These are phyloP conservation scores for Felis catus DNA, from an alignment of 2,113 vertebrate genomes.

Conservation along the genomic window F.catus_Fca126_mat1.0 CM031415.1:196956501-196957000, in stretches of 20 bases:
- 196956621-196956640: neutral
- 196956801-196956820: neutral
- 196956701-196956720: neutral
- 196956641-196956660: neutral
- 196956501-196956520: neutral
- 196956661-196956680: neutral
- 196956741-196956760: neutral
- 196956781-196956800: neutral
- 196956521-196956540: neutral
- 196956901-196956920: neutral
- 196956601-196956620: neutral
- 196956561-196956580: rapidly evolving
- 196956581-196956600: rapidly evolving
- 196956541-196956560: neutral
- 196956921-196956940: neutral
- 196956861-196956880: neutral
- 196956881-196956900: neutral
- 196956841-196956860: neutral
- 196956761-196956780: neutral
- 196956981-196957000: neutral
- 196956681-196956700: neutral
- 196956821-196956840: neutral
- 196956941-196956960: neutral
- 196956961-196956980: neutral
- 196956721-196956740: neutral